These are phyloP conservation scores for Luidia sarsii DNA, from an alignment of 53 echinoderm and acorn worm genomes.

Conservation along the genomic window DNA sequence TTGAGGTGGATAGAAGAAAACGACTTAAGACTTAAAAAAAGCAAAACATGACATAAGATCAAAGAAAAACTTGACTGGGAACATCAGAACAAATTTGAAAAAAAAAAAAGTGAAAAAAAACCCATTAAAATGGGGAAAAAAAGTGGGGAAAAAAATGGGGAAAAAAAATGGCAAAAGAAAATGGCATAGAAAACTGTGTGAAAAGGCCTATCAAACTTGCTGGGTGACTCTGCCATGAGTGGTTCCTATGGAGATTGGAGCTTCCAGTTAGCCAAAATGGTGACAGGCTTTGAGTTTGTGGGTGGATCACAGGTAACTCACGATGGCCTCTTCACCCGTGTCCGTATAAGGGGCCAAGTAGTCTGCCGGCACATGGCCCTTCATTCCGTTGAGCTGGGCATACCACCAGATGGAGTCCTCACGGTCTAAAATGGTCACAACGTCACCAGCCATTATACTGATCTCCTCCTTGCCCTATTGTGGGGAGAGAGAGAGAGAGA, in stretches of 20 bases:
- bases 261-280: not conserved
- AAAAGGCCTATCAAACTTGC: not conserved
- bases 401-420: constrained; percentile 24
- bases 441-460: constrained; percentile 32
- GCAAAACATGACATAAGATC: too few relatives aligned
- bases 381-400: constrained; percentile 26
- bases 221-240: not conserved
- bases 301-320: constrained; percentile 8
- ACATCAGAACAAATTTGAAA: too few relatives aligned
- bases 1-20: too few relatives aligned
- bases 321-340: constrained; percentile 20
- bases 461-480: constrained; percentile 41
- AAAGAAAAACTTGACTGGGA: too few relatives aligned
- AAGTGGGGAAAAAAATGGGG: too few relatives aligned
- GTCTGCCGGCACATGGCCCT: constrained; percentile 38
- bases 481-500: not conserved
- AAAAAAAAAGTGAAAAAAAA: too few relatives aligned
- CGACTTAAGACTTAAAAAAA: too few relatives aligned
- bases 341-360: constrained; percentile 34
- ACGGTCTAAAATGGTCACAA: constrained; percentile 20
- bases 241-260: not conserved
- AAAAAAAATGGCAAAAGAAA: too few relatives aligned
- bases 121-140: too few relatives aligned
- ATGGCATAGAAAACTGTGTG: not conserved
- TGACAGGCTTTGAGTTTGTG: not conserved